Conservation (phyloP, 2,888 invertebrate genomes). For the Chrysolina americana region DNA sequence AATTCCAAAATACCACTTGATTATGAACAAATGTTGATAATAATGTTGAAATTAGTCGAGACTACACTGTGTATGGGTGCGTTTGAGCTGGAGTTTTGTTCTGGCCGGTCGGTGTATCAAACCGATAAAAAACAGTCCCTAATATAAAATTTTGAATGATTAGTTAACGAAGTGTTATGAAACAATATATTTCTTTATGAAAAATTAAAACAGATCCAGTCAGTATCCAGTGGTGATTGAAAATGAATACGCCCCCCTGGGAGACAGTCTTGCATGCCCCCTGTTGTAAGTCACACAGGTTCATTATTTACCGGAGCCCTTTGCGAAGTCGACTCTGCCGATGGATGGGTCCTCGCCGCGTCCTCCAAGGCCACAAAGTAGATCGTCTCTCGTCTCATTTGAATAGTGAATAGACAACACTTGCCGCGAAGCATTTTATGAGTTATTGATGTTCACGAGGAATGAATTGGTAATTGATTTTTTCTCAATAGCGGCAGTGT, state of each 20-base stretch:
- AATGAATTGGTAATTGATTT: conserved; percentile 23
- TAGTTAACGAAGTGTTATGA: conserved; percentile 63
- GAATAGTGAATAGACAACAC: conserved; percentile 39
- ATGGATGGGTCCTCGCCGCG: conserved; percentile 48
- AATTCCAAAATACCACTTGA: too few relatives aligned
- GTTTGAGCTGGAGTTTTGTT: neutral
- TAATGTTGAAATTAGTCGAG: too few relatives aligned
- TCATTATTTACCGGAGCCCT: conserved; percentile 68
- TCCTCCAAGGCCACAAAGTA: conserved; percentile 58
- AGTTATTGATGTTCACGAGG: conserved; percentile 29
- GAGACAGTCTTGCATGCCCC: conserved; percentile 66
- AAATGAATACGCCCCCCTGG: conserved; percentile 69
- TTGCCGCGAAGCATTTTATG: conserved; percentile 26
- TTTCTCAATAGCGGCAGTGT: conserved; percentile 18
- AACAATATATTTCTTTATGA: conserved; percentile 68
- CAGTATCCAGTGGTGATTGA: conserved; percentile 70
- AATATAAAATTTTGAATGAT: conserved; percentile 45
- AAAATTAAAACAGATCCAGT: conserved; percentile 68
- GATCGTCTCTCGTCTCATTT: conserved; percentile 50
- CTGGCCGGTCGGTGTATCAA: neutral
- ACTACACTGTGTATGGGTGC: neutral
- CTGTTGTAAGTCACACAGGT: conserved; percentile 67
- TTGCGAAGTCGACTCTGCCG: conserved; percentile 62
- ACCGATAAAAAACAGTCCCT: conserved; percentile 25
- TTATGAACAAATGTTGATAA: too few relatives aligned